Conservation (phyloP, 2,888 invertebrate genomes). For the Xanthorhoe designata region DNA sequence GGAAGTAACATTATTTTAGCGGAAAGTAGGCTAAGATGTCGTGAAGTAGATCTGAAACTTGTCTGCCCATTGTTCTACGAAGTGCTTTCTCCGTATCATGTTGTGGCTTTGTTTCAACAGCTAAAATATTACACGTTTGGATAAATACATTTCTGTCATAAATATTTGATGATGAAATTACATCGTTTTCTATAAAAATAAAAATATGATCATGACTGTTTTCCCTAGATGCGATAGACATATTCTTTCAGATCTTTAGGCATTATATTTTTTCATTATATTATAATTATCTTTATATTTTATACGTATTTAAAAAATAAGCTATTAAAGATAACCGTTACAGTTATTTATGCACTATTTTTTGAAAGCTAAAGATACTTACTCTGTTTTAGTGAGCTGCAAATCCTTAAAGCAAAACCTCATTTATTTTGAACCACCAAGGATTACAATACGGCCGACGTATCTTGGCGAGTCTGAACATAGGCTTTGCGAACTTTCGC, state of each 20-base stretch:
- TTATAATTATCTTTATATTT: too few relatives aligned
- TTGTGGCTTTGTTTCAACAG: constrained; percentile 19
- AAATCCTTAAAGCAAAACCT: constrained; percentile 26
- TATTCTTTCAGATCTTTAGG: too few relatives aligned
- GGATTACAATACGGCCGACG: too few relatives aligned
- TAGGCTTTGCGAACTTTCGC: too few relatives aligned
- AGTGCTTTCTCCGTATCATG: constrained; percentile 34
- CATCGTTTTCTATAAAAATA: too few relatives aligned
- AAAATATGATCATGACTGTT: too few relatives aligned
- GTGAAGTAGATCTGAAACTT: constrained; percentile 25
- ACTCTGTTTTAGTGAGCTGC: neutral
- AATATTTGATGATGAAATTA: neutral
- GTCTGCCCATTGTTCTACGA: constrained; percentile 37
- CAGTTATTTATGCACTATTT: too few relatives aligned
- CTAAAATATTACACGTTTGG: neutral
- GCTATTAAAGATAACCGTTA: too few relatives aligned
- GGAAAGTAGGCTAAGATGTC: neutral
- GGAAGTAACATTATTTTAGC: neutral
- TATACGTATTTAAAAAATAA: too few relatives aligned
- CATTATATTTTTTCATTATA: too few relatives aligned
- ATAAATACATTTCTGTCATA: neutral
- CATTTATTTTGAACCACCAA: constrained; percentile 28
- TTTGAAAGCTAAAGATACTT: neutral
- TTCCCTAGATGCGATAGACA: too few relatives aligned
- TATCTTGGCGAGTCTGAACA: too few relatives aligned